Evolutionary conservation across 2,797 vertebrate genomes (phyloP), one percentile per base, ranked within the genome.

Genomic region (Ceryle rudis): DNA sequence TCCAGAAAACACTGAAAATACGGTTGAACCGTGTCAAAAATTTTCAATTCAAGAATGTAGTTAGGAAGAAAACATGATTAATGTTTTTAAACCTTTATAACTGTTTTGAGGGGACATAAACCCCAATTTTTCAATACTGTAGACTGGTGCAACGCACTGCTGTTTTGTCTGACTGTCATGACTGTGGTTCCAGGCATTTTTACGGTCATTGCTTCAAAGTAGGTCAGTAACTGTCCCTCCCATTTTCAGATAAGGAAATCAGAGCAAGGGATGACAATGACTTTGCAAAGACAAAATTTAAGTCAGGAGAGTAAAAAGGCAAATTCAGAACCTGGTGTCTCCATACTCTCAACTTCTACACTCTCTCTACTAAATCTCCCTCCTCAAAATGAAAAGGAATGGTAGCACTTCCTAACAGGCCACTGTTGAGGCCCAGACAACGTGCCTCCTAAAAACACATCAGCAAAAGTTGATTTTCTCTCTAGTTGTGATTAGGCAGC

Each of bases 201-300:
- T 57, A 77, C 6, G 29, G 57, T 23, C 57, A 65, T 2, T 75
- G 46, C 55, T 82, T 79, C 78, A n/a, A 93, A 96, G 71, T 80
- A 95, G 89, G 86, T 96, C 86, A 91, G 67, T 52, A 90, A 70
- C 77, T 44, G 60, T 14, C 70, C 57, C 20, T 80, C 26, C 55
- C 47, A 2, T 62, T 78, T 55, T 46, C 33, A 86, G 47, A 37
- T 20, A 73, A 2, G 6, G 51, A 93, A 93, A 92, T 57, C 19
- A 47, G 72, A 82, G 52, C 60, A 94, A 31, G 6, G 54, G 12
- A 80, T 42, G 47, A 81, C 41, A 74, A 72, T 49, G 47, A 92
- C 83, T 82, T 85, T 64, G 42, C 58, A 83, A 90, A 78, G 77
- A 64, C 37, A 95, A 94, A 93, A 80, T 51, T 37, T 52, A 94